Conservation (phyloP, 2,888 invertebrate species). For the Saturnia japonica region DNA sequence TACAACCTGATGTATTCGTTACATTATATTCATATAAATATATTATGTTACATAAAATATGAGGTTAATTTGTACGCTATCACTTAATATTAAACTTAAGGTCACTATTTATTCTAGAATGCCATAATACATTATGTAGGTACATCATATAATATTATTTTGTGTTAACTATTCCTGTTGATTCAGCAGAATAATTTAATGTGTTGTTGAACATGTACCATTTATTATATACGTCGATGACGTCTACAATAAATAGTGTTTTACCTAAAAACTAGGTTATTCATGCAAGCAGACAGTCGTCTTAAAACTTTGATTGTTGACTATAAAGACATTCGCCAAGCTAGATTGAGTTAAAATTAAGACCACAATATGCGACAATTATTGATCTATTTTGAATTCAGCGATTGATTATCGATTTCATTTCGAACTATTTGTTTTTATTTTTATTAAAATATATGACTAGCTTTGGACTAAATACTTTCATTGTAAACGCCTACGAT, state of each 20-base stretch:
- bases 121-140: conserved; percentile 32
- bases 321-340: not conserved
- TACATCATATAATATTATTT: conserved; percentile 19
- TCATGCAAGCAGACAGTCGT: not conserved
- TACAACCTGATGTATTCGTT: not conserved
- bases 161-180: conserved; percentile 17
- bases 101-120: conserved; percentile 34
- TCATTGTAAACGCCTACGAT: not conserved
- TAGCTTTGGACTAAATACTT: not conserved
- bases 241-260: not conserved
- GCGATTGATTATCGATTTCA: not conserved
- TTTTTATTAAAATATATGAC: not conserved
- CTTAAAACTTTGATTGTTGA: not conserved
- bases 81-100: not conserved
- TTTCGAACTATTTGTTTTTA: not conserved
- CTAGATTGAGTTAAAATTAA: not conserved
- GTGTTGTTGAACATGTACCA: not conserved
- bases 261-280: not conserved
- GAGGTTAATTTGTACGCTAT: not conserved
- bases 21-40: not conserved
- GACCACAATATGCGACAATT: not conserved
- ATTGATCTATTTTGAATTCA: not conserved
- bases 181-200: conserved; percentile 8
- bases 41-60: not conserved
- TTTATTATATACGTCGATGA: not conserved